phyloP scores from a whole-genome alignment of 2,797 vertebrate species.

The Epinephelus awoara region DNA sequence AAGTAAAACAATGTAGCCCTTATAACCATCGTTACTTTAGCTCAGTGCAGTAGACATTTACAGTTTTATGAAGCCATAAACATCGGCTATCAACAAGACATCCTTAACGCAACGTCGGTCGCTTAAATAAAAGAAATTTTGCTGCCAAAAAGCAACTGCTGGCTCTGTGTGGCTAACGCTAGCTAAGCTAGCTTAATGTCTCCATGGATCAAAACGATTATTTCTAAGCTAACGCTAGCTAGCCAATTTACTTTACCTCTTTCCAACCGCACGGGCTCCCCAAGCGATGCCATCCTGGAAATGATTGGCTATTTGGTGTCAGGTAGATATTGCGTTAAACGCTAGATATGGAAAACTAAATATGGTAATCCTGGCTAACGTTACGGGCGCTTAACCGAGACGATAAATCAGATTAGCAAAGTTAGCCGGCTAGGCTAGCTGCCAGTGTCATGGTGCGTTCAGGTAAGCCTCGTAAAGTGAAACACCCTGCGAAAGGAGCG shows the following conservation, averaged over 20 bases:
- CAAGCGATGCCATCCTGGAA: conserved; percentile 92
- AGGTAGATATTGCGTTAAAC: conserved; percentile 13
- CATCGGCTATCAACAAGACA: fast-evolving
- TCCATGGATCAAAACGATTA: conserved; percentile 64
- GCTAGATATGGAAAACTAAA: conserved; percentile 49
- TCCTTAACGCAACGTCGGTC: fast-evolving
- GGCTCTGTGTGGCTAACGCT: conserved; percentile 37
- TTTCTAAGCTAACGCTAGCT: conserved; percentile 65
- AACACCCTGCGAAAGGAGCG: fast-evolving
- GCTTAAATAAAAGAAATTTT: neutral
- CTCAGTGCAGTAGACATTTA: neutral
- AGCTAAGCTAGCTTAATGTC: conserved; percentile 42
- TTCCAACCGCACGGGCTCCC: conserved; percentile 94
- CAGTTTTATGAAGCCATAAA: neutral
- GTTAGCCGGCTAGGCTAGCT: conserved; percentile 65
- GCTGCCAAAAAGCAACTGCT: neutral
- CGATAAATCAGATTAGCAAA: conserved; percentile 83
- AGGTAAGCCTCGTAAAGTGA: conserved; percentile 20
- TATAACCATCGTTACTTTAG: neutral
- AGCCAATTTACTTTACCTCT: conserved; percentile 88
- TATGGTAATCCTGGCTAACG: conserved; percentile 64
- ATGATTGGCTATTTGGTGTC: neutral
- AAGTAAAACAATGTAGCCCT: neutral
- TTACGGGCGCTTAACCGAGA: conserved; percentile 62
- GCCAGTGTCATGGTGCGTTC: conserved; percentile 74